These are phyloP conservation scores for Melitaea athalia DNA, from an alignment of 2,888 invertebrate species.

Conservation along the genomic window DNA sequence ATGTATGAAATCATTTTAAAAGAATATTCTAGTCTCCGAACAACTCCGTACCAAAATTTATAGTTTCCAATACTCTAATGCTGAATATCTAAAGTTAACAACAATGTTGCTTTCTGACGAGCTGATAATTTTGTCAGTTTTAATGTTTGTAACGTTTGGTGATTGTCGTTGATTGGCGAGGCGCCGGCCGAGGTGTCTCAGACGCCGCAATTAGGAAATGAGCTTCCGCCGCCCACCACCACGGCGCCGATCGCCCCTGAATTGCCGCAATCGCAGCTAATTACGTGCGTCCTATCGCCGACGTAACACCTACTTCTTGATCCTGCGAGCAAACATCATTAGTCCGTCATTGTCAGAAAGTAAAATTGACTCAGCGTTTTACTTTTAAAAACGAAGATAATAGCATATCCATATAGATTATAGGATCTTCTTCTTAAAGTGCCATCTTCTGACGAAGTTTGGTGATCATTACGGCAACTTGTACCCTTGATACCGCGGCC, in stretches of 20 bases:
- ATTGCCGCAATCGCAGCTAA: slow-evolving; percentile 76
- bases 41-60: too few relatives aligned
- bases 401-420: too few relatives aligned
- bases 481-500: too few relatives aligned
- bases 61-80: slow-evolving; percentile 5
- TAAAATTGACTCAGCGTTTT: too few relatives aligned
- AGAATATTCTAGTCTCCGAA: too few relatives aligned
- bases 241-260: slow-evolving; percentile 75
- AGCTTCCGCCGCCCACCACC: slow-evolving; percentile 79
- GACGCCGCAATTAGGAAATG: slow-evolving; percentile 78
- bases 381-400: too few relatives aligned
- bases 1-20: too few relatives aligned
- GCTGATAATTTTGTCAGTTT: slow-evolving; percentile 38
- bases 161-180: slow-evolving; percentile 77
- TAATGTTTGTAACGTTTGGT: slow-evolving; percentile 49
- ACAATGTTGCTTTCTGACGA: background rate
- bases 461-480: too few relatives aligned
- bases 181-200: slow-evolving; percentile 80
- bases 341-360: too few relatives aligned
- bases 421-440: too few relatives aligned
- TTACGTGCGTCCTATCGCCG: slow-evolving; percentile 57
- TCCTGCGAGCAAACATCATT: slow-evolving; percentile 6
- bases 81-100: background rate
- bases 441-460: too few relatives aligned
- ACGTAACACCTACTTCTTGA: slow-evolving; percentile 34